Base-by-base conservation (phyloP, 2,797 vertebrate genomes). In the Enteromius radiatus region DNA sequence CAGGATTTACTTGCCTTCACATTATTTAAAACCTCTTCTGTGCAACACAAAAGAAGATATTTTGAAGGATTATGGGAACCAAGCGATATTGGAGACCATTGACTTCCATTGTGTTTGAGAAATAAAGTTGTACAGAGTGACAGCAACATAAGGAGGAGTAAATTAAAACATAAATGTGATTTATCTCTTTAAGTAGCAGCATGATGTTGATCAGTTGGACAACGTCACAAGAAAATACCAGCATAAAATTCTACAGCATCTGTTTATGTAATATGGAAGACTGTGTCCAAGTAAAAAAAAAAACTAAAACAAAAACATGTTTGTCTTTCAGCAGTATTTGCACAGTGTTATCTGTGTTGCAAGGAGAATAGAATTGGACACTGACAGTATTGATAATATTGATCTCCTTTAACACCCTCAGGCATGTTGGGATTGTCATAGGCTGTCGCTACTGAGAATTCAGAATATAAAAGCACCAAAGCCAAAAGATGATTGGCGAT, bases 361-460 rank as follows among this genome's bases (percentile, higher is more conserved):
- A 69, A 38, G 49, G 74, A 84, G 75, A 63, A 49, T 7, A 47
- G 14, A 49, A 64, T 38, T 74, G 36, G 19, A 81, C 15, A 59
- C 73, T 38, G 80, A 77, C 71, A 69, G 17, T 38, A 78, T 33
- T 76, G 76, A 73, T 76, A 21, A 43, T 80, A 85, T 85, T 78
- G 84, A 84, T 84, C 74, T 70, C 43, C 19, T 45, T 78, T 63
- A 64, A 23, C 56, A 67, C 52, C 56, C 56, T 33, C 23, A 78
- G 54, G 38, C 23, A 71, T 80, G 69, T 61, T 36, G 54, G 3
- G 11, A 23, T 41, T 23, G 26, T 63, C 23, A n/a, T 52, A 19
- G 26, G n/a, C 70, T 47, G 52, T 47, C 67, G 69, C 41, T 28
- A 33, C n/a, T 36, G 38, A 76, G 63, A 36, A 69, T 61, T 28